Conservation (phyloP, 2,888 invertebrate species). For the Dynastes grantii region DNA sequence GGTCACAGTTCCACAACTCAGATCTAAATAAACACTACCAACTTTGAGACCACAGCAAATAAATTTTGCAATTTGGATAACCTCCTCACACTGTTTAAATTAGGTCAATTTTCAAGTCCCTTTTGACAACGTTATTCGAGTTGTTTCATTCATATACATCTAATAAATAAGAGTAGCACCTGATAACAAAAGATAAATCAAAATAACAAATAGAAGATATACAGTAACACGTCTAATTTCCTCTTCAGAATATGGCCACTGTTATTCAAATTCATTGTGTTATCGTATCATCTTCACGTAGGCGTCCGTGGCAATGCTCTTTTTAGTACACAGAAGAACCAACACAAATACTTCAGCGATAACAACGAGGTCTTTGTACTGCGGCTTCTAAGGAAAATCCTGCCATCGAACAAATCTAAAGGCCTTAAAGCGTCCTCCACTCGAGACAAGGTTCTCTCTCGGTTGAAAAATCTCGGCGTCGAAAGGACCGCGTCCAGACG, state of each 20-base stretch:
- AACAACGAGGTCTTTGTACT: constrained; percentile 38
- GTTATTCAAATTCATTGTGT: constrained; percentile 17
- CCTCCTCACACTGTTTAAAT: too few species aligned
- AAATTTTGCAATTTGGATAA: too few species aligned
- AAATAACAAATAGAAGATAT: background rate
- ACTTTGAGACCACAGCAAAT: too few species aligned
- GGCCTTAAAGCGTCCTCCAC: constrained; percentile 38
- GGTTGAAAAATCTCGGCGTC: constrained; percentile 39
- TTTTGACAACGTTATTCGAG: too few species aligned
- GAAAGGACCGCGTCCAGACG: constrained; percentile 35
- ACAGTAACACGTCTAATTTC: constrained; percentile 7
- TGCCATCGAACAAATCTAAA: constrained; percentile 39
- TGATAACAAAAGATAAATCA: background rate
- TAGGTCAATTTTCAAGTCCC: too few species aligned
- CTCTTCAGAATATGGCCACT: background rate
- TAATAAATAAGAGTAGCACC: too few species aligned
- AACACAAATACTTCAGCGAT: constrained; percentile 42
- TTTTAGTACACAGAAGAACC: constrained; percentile 26
- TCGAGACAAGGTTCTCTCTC: constrained; percentile 26
- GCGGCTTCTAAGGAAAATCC: background rate
- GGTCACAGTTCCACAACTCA: too few species aligned
- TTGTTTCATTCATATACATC: too few species aligned
- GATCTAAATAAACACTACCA: too few species aligned
- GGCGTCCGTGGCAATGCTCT: constrained; percentile 17
- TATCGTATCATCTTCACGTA: constrained; percentile 22